Percentiles rank a stretch among this genome's conserved stretches.
phyloP scores from a whole-genome alignment of 2,888 invertebrate genomes.

The Hemicrepidius hirtus region DNA sequence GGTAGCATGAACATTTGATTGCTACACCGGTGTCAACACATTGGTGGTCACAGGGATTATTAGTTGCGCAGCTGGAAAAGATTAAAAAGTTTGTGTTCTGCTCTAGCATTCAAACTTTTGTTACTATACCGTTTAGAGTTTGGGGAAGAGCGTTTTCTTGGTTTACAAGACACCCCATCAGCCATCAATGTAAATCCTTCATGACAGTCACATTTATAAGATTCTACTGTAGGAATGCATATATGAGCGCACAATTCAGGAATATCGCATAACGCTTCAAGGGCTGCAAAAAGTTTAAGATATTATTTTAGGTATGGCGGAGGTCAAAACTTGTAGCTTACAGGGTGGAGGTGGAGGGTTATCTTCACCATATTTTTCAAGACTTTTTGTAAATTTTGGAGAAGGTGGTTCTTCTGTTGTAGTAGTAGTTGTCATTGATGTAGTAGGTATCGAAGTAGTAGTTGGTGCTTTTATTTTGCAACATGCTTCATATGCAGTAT shows the following conservation, averaged over 20 bases:
- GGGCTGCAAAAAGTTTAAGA: constrained; percentile 55
- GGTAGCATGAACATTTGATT: constrained; percentile 82
- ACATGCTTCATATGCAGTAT: constrained; percentile 78
- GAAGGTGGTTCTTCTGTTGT: constrained; percentile 45
- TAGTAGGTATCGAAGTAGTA: constrained; percentile 53
- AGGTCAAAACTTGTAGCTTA: constrained; percentile 22
- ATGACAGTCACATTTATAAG: constrained; percentile 82
- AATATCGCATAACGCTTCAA: constrained; percentile 77
- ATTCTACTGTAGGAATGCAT: constrained; percentile 83
- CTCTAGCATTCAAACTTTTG: not conserved
- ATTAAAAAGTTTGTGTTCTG: not conserved
- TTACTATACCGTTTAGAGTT: constrained; percentile 42
- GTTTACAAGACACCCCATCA: constrained; percentile 82
- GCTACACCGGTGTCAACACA: constrained; percentile 82
- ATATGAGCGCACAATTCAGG: constrained; percentile 83
- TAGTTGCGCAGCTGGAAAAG: constrained; percentile 74
- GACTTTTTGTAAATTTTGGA: constrained; percentile 41
- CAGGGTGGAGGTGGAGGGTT: constrained; percentile 52
- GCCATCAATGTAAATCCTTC: constrained; percentile 81
- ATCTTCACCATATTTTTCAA: constrained; percentile 37
- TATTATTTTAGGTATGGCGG: not conserved
- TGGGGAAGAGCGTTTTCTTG: constrained; percentile 67
- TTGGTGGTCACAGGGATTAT: constrained; percentile 84
- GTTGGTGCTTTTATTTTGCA: constrained; percentile 72
- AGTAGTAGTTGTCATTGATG: constrained; percentile 54